These are phyloP conservation scores for Ricordea florida DNA, from an alignment of 92 coral and sea anemone species.

Conservation along the genomic window DNA sequence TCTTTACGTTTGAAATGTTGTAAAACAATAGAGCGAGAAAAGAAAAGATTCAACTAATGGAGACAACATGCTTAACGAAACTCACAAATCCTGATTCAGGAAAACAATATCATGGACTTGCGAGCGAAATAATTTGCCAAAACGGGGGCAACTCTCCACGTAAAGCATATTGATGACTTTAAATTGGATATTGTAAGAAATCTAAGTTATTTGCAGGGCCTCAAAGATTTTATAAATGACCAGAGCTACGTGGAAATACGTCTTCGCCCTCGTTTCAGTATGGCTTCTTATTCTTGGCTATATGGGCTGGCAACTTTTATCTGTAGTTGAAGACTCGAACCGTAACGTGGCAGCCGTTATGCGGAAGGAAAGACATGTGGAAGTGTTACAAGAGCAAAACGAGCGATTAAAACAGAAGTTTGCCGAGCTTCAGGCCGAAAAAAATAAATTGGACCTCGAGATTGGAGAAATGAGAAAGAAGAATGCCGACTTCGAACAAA, in stretches of 20 bases:
- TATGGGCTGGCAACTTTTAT: constrained; percentile 83
- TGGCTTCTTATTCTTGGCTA: constrained; percentile 78
- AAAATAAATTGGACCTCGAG: constrained; percentile 51
- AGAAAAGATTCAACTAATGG: no score
- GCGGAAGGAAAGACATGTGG: constrained; percentile 70
- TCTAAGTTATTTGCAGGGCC: not conserved
- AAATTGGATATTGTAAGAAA: not conserved
- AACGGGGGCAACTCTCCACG: no score
- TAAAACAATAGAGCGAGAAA: no score
- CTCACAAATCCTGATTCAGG: no score
- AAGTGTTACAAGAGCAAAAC: constrained; percentile 58
- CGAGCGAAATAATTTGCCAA: no score
- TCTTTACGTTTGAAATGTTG: no score
- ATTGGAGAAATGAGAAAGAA: constrained; percentile 41
- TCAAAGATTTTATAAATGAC: constrained; percentile 43
- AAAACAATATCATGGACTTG: not conserved
- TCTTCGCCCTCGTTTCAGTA: constrained; percentile 56
- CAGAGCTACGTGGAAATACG: constrained; percentile 75
- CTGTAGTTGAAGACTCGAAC: constrained; percentile 75
- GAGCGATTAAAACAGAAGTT: constrained; percentile 60
- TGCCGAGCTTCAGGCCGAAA: constrained; percentile 57
- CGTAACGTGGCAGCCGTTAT: constrained; percentile 45
- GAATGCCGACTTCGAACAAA: constrained; percentile 19
- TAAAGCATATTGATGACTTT: not conserved
- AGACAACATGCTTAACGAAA: no score